Base-by-base conservation (phyloP, 2,113 vertebrate genomes). In the Pampusana beccarii region DNA sequence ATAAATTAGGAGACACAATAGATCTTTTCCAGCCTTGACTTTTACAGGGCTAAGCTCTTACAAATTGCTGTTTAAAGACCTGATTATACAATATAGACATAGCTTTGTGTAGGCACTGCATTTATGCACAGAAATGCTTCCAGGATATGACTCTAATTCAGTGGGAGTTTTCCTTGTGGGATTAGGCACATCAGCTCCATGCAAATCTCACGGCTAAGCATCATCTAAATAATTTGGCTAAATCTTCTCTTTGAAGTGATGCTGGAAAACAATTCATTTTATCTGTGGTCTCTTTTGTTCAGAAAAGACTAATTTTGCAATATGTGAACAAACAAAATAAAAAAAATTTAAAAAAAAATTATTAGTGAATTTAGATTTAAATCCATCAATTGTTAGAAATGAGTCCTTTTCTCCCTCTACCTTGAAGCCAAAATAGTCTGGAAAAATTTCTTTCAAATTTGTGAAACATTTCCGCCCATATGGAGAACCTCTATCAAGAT, bases 401-500 rank as follows among this genome's bases (percentile, higher is more conserved):
- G 6, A 67, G 4, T 28, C 21, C 51, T 83, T 65, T 78, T 29
- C 14, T 89, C 26, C 7, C 28, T 57, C 48, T 79, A 80, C 38
- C 36, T 87, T 72, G 50, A 89, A 81, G 92, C 88, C 86, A 94
- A 85, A 93, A 70, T 28, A 83, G 85, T 71, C 79, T 94, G 93
- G 92, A 95, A 96, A 92, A 86, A n/a, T 78, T 90, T 95, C 58
- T 73, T 92, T 96, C 79, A 95, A 96, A 95, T 86, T 96, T 90
- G 80, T 92, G 90, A 93, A 96, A 83, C 80, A 92, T 86, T 93
- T 97, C 82, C 91, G 95, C 67, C 88, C 90, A 91, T 93, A 95
- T 94, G 93, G 83, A 97, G 95, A 93, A 92, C 33, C 33, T 95
- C 80, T 95, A 88, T 93, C 86, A 94, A 96, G 87, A 88, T 93